phyloP scores from a whole-genome alignment of 2,113 vertebrate species.

The Carollia perspicillata region DNA sequence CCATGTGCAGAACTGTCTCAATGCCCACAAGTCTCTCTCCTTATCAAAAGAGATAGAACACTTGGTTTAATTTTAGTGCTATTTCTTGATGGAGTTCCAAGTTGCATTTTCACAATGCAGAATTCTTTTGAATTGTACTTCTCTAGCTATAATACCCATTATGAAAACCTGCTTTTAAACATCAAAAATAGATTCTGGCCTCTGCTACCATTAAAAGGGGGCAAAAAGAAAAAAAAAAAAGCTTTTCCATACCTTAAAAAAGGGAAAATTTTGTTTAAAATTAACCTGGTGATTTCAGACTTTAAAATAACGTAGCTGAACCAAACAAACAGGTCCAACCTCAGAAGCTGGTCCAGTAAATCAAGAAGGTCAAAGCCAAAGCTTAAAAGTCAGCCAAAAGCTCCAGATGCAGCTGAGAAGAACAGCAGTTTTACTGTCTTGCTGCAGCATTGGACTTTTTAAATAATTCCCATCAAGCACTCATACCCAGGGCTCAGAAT shows the following conservation, averaged over 20 bases:
- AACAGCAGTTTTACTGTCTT: neutral
- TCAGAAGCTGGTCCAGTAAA: neutral
- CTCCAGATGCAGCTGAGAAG: neutral
- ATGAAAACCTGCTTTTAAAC: slow-evolving; percentile 42
- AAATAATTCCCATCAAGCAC: slow-evolving; percentile 8
- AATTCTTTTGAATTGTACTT: slow-evolving; percentile 37
- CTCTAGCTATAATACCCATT: neutral
- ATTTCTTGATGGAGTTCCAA: slow-evolving; percentile 16
- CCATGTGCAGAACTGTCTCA: neutral
- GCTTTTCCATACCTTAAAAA: neutral
- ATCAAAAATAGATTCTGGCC: slow-evolving; percentile 11
- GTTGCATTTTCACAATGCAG: slow-evolving; percentile 6
- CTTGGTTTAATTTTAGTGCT: slow-evolving; percentile 26
- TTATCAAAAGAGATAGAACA: neutral
- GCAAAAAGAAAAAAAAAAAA: neutral
- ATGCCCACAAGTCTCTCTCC: neutral
- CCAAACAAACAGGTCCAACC: neutral
- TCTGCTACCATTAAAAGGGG: slow-evolving; percentile 11
- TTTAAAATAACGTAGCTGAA: slow-evolving; percentile 13
- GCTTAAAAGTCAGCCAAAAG: neutral
- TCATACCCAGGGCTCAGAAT: neutral
- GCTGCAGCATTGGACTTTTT: neutral
- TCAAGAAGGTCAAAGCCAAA: neutral
- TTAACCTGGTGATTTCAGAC: neutral
- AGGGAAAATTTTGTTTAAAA: neutral